Conservation (phyloP, 2,113 vertebrate species). For the Geococcyx californianus region DNA sequence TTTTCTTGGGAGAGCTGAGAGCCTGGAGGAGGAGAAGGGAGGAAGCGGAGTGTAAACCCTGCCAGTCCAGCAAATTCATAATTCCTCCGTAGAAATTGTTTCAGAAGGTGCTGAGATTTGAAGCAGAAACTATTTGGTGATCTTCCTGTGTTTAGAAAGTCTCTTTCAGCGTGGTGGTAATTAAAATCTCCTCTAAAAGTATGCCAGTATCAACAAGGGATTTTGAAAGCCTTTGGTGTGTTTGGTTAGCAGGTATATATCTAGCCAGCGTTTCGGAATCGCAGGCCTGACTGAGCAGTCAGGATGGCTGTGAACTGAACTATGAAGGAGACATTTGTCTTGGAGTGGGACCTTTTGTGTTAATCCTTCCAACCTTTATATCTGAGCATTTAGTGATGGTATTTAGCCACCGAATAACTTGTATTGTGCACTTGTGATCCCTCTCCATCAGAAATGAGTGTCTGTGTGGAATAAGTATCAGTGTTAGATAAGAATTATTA, state of each 20-base stretch:
- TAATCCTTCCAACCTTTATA: constrained; percentile 62
- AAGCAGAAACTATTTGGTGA: not conserved
- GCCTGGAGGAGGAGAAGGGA: not conserved
- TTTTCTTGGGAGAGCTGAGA: not conserved
- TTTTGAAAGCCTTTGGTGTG: not conserved
- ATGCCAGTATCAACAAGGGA: not conserved
- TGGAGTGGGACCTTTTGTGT: constrained; percentile 57
- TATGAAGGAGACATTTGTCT: constrained; percentile 62
- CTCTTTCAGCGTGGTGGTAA: not conserved
- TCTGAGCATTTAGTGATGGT: not conserved
- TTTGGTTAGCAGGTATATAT: not conserved
- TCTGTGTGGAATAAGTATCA: not conserved
- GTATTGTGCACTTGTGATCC: not conserved
- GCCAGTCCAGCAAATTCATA: not conserved
- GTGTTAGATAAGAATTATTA: not conserved
- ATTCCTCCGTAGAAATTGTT: not conserved
- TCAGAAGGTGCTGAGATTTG: not conserved
- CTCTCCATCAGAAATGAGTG: not conserved
- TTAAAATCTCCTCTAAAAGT: not conserved
- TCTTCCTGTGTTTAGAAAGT: not conserved
- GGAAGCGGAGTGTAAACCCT: not conserved
- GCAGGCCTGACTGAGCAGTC: constrained; percentile 16
- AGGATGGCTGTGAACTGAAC: constrained; percentile 47
- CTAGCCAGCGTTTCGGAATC: not conserved
- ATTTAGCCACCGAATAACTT: constrained; percentile 22